These are phyloP conservation scores for Buteo buteo DNA, from an alignment of 2,113 vertebrate species.

Conservation along the genomic window DNA sequence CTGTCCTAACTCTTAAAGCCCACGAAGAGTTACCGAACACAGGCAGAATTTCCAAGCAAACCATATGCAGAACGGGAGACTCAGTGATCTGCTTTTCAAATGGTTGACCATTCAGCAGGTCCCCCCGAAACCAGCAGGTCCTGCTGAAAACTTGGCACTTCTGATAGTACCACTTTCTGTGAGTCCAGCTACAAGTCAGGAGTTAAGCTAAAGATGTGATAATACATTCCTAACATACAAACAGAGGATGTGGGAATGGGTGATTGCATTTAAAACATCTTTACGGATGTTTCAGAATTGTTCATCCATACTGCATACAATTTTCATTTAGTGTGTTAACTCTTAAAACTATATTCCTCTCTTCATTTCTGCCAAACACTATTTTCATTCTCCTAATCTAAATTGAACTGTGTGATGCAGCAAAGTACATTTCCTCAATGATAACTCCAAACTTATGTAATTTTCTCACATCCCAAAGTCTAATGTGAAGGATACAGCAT, in stretches of 20 bases:
- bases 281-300: not conserved
- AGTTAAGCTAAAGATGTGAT: not conserved
- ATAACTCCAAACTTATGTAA: not conserved
- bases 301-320: not conserved
- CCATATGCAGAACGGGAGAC: not conserved
- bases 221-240: not conserved
- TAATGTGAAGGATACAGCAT: not conserved
- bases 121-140: not conserved
- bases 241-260: not conserved
- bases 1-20: not conserved
- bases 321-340: not conserved
- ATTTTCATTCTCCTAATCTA: slow-evolving; percentile 26
- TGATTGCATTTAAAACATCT: not conserved
- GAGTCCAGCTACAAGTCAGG: not conserved
- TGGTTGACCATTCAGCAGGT: not conserved
- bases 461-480: not conserved
- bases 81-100: not conserved
- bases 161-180: not conserved
- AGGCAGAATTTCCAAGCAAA: not conserved
- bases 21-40: not conserved
- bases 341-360: not conserved
- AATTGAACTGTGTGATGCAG: slow-evolving; percentile 31
- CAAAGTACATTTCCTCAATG: slow-evolving; percentile 13
- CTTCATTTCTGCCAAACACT: not conserved
- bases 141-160: not conserved